Evolutionary conservation across 1,140 invertebrate genomes (phyloP).

Genomic region (Colletes latitarsis): DNA sequence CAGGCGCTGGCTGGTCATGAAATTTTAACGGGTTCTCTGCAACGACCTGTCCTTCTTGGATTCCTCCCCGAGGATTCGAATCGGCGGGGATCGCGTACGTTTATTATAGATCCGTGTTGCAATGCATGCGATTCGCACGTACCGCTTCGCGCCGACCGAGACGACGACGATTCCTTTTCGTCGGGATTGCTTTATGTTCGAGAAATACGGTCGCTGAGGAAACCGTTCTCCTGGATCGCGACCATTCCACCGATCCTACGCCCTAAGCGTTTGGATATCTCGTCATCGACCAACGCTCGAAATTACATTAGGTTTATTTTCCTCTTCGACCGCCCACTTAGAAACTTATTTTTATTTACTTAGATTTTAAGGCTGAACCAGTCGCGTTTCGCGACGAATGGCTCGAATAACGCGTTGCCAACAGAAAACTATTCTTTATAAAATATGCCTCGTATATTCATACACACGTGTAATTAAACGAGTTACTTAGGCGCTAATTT

Average conservation of each 20-base stretch:
- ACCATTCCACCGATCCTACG: not conserved
- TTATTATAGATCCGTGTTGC: constrained; percentile 62
- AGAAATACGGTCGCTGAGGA: constrained; percentile 10
- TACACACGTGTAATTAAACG: too few relatives aligned
- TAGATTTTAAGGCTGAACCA: too few relatives aligned
- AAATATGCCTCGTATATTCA: too few relatives aligned
- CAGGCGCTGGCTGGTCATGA: constrained; percentile 57
- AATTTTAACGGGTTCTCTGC: constrained; percentile 67
- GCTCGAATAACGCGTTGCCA: too few relatives aligned
- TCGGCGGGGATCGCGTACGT: constrained; percentile 56
- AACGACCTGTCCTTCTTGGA: constrained; percentile 56
- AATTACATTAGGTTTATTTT: too few relatives aligned
- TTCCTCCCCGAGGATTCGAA: constrained; percentile 53
- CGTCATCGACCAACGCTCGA: too few relatives aligned
- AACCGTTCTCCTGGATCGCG: constrained; percentile 2
- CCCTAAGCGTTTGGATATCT: too few relatives aligned
- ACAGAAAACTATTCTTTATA: too few relatives aligned
- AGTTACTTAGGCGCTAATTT: too few relatives aligned
- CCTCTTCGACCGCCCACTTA: too few relatives aligned
- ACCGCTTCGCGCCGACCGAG: not conserved
- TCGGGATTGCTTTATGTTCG: constrained; percentile 45
- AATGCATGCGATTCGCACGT: constrained; percentile 52
- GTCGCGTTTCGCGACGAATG: too few relatives aligned
- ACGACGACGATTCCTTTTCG: constrained; percentile 45
- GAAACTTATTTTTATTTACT: too few relatives aligned